These are phyloP conservation scores for Trichacis sp. DNA, from an alignment of 2,888 invertebrate species.

Conservation along the genomic window DNA sequence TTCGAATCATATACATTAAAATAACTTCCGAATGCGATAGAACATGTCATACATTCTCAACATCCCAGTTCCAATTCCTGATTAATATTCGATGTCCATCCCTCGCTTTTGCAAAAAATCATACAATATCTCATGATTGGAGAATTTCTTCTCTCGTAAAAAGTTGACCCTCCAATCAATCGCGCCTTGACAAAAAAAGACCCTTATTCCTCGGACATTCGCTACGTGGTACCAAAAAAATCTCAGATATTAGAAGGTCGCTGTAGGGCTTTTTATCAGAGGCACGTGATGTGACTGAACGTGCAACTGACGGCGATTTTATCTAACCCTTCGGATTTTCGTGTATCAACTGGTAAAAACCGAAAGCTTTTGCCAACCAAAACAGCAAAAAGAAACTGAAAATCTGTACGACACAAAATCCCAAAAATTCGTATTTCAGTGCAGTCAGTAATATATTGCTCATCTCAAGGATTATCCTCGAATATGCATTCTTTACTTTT, in stretches of 20 bases:
- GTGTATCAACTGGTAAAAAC: constrained; percentile 1
- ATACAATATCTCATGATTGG: constrained; percentile 23
- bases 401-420: background rate
- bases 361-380: too few relatives aligned
- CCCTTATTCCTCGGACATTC: constrained; percentile 31
- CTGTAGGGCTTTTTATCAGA: constrained; percentile 2
- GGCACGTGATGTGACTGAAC: constrained; percentile 24
- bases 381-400: background rate
- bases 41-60: too few relatives aligned
- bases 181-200: constrained; percentile 16
- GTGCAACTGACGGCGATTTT: constrained; percentile 22
- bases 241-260: constrained; percentile 3
- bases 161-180: constrained; percentile 27
- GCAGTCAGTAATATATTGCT: background rate
- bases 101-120: too few relatives aligned
- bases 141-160: constrained; percentile 23
- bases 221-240: constrained; percentile 22
- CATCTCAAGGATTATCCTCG: too few relatives aligned
- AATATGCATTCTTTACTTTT: too few relatives aligned
- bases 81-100: too few relatives aligned
- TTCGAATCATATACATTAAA: too few relatives aligned
- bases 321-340: constrained; percentile 17
- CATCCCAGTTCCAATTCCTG: too few relatives aligned
- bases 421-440: background rate
- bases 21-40: too few relatives aligned